A percentile compares a stretch with the other conserved stretches of the same genome.
Conservation (phyloP, 2,888 invertebrate species). For the Eilema griseolum region DNA sequence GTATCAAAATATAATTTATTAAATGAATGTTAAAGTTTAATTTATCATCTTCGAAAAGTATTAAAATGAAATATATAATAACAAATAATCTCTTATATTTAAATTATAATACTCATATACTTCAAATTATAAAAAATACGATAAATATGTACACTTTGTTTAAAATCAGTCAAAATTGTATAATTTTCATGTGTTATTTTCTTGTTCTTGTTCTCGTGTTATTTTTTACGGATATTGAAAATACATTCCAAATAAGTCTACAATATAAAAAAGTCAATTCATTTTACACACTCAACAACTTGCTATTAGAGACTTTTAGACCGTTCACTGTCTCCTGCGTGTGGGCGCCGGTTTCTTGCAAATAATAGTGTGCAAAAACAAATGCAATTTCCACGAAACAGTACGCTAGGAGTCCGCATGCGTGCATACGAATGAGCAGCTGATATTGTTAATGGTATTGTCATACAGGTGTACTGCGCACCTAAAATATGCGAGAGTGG, state of each 20-base stretch:
- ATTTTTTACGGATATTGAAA: background rate
- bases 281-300: background rate
- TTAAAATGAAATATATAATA: conserved; percentile 25
- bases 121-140: conserved; percentile 1
- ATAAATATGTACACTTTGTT: conserved; percentile 15
- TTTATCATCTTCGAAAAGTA: conserved; percentile 15
- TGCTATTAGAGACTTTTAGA: no score
- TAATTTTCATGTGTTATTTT: conserved; percentile 5
- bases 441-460: no score
- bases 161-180: conserved; percentile 16
- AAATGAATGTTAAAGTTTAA: conserved; percentile 13
- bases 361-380: no score
- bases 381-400: no score
- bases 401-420: no score
- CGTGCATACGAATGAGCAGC: no score
- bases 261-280: background rate
- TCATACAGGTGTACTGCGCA: no score
- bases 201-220: no score
- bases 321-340: no score
- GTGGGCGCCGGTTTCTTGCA: no score
- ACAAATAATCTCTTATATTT: conserved; percentile 19
- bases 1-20: conserved; percentile 37
- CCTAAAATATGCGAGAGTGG: no score
- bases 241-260: background rate
- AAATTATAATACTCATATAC: conserved; percentile 4